Base-by-base conservation (phyloP, 2,797 vertebrate genomes). In the Danionella dracula region DNA sequence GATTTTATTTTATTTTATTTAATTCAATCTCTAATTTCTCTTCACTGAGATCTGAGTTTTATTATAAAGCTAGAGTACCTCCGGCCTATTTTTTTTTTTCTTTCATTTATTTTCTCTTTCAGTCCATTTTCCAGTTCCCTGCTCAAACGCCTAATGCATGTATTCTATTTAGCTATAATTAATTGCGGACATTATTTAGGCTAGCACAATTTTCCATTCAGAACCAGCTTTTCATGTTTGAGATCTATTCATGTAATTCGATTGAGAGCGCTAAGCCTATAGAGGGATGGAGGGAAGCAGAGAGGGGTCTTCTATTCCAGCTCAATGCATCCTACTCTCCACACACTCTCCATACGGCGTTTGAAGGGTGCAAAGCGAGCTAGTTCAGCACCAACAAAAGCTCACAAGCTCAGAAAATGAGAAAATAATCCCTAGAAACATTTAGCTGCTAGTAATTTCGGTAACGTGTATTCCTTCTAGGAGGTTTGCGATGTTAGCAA, bases 181-280 rank as follows among this genome's bases (percentile, higher is more conserved):
- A 69, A 77, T 70, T 70, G 73, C 60, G 32, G 67, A 75, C 70
- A 57, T 71, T 77, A 70, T 74, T 75, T 67, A 66, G 67, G 66
- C 58, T 45, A 63, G 70, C 68, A 56, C 62, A 56, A 56, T 67
- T 66, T 76, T 73, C 58, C 70, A 73, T 73, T 65, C 72, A 72
- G 66, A 58, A 46, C 44, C 68, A 61, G 38, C 62, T 63, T 63
- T 67, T 72, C 63, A 74, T 74, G 68, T 54, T 57, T 23, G 63
- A 56, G 56, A 69, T 77, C 73, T 72, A 72, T 71, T 75, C 60
- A 64, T 76, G 76, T 76, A 70, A 76, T 71, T 78, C 54, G 65
- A 71, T 71, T 73, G 75, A 69, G 66, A 70, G 72, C 58, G 61
- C 65, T 73, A 76, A 78, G 73, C 76, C 74, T 60, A 60, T 50